Conservation (phyloP, 2,113 vertebrate species). For the Bubo bubo region DNA sequence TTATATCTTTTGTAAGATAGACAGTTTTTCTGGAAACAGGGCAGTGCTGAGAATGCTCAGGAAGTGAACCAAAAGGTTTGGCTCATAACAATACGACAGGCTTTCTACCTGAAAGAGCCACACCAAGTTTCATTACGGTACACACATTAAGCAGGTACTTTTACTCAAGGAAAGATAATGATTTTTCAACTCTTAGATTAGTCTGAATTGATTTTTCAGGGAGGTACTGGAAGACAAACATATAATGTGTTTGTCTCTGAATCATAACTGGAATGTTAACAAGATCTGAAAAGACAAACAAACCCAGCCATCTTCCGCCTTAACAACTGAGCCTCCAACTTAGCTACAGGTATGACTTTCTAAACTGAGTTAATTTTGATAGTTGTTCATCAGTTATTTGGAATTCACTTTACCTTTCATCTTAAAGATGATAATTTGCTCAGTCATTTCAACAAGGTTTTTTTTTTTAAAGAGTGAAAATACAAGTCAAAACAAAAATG, state of each 20-base stretch:
- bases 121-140: accelerated
- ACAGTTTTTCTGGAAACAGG: neutral
- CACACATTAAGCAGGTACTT: neutral
- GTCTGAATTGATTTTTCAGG: neutral
- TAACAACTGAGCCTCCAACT: neutral
- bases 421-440: neutral
- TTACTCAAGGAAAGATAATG: neutral
- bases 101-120: neutral
- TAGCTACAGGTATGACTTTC: neutral
- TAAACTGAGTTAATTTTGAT: neutral
- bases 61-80: neutral
- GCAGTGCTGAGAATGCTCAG: neutral
- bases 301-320: neutral
- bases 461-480: neutral
- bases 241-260: neutral
- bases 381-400: neutral
- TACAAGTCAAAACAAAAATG: neutral
- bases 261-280: neutral
- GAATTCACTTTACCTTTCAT: neutral
- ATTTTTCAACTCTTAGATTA: neutral
- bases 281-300: neutral
- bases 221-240: neutral
- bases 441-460: neutral
- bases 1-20: neutral
- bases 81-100: neutral